Evolutionary conservation across 2,888 invertebrate species (phyloP), one percentile per base, ranked within the genome.

Genomic region (Heliconius cydno): DNA sequence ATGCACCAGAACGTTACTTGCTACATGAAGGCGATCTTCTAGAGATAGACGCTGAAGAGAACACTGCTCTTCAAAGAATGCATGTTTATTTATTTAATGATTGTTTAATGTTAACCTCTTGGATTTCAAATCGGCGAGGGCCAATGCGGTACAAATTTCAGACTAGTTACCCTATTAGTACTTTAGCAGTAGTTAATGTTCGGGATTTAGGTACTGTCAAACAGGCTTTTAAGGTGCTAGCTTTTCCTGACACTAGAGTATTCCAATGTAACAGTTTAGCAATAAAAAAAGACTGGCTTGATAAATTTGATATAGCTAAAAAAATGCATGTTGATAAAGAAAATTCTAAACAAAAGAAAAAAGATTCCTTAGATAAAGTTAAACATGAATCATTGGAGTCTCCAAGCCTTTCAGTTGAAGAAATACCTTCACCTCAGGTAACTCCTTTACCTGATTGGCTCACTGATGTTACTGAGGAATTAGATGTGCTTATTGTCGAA

Each of bases 401-500:
- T 9, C 95, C 95, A 76, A 95, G 94, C 87, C 88, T 94, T 19
- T 95, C 94, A 63, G 91, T 94, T 41, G 95, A 95, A 79, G 95
- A 95, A 82, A 81, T 92, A 77, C 93, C 90, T 38, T 93, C 94
- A 60, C 94, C 93, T 15, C 93, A 93, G 84, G 86, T 92, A 65
- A 84, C 90, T 46, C 89, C 91, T 7, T 83, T 95, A 70, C 98
- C 98, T 0, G 98, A 98, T 87, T 99, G 99, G 99, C 92, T 99
- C 78, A 92, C 97, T 79, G 98, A 99, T 91, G 97, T 98, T 6
- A 97, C 98, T 1, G 99, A 99, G 90, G 99, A 99, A 91, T 94
- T 99, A 78, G 99, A 99, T 94, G 98, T 99, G 22, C 96, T 97
- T 86, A 98, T 99, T 84, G 99, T 99, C 0, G 98, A 99, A 92